Conservation (phyloP, 2,888 invertebrate species). For the Philonicus albiceps region DNA sequence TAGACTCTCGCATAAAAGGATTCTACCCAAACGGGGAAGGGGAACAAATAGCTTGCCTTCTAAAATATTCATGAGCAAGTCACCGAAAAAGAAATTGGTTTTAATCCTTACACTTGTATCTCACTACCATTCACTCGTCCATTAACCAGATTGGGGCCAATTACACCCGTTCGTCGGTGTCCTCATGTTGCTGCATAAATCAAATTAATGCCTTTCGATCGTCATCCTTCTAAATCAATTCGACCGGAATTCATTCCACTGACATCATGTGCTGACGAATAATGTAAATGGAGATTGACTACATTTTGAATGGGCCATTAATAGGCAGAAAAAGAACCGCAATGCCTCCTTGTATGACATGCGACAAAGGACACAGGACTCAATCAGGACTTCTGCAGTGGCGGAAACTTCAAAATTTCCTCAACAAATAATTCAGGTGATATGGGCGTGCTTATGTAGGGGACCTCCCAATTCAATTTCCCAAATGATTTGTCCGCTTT, state of each 20-base stretch:
- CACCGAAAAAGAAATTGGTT: not conserved
- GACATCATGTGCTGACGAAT: not conserved
- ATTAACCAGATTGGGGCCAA: not conserved
- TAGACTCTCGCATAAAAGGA: not conserved
- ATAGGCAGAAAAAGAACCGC: not conserved
- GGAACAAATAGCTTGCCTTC: not conserved
- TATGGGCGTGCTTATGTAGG: not conserved
- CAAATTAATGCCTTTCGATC: conserved; percentile 1
- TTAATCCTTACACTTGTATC: not conserved
- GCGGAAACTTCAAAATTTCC: not conserved
- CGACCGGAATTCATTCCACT: not conserved
- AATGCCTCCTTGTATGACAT: not conserved
- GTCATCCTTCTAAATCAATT: conserved; percentile 5
- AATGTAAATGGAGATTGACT: not conserved
- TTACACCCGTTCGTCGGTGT: not conserved
- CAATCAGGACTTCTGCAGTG: not conserved
- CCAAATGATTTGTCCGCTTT: not conserved
- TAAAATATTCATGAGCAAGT: not conserved
- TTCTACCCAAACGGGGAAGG: not conserved
- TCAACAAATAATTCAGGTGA: not conserved
- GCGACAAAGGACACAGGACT: not conserved
- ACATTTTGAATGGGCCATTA: not conserved
- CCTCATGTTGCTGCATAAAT: not conserved
- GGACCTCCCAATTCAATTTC: not conserved
- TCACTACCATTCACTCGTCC: not conserved